phyloP scores from a whole-genome alignment of 1,140 invertebrate species.

The Zeugodacus cucurbitae region DNA sequence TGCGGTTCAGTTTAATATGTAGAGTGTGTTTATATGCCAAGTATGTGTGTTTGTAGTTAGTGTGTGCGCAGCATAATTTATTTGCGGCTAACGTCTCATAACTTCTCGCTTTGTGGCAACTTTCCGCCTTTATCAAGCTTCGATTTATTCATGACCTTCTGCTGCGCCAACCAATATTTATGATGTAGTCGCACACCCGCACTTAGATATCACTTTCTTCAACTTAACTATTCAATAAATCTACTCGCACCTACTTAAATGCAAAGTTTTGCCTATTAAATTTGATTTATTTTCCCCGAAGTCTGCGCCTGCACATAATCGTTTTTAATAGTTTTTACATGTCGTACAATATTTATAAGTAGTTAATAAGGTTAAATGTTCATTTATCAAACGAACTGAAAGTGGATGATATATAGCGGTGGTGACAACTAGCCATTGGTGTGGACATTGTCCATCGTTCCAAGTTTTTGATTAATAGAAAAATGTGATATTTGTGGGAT shows the following conservation, averaged over 20 bases:
- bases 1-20: background rate
- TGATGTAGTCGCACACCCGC: background rate
- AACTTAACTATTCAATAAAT: constrained; percentile 15
- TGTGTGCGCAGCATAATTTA: background rate
- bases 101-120: background rate
- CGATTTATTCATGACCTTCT: background rate
- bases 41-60: background rate
- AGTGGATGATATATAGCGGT: background rate
- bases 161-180: background rate
- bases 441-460: too few species aligned
- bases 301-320: background rate
- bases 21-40: background rate
- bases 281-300: background rate
- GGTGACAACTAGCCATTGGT: background rate
- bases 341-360: background rate
- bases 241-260: background rate
- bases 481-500: too few species aligned
- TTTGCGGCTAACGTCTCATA: background rate
- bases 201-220: background rate
- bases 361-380: background rate
- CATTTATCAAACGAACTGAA: background rate
- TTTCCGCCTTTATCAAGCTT: background rate
- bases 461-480: too few species aligned
- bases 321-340: background rate
- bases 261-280: background rate